Percentiles rank a stretch among this genome's conserved stretches.
Conservation (phyloP, 2,797 vertebrate species). For the Hephaestus fuliginosus region DNA sequence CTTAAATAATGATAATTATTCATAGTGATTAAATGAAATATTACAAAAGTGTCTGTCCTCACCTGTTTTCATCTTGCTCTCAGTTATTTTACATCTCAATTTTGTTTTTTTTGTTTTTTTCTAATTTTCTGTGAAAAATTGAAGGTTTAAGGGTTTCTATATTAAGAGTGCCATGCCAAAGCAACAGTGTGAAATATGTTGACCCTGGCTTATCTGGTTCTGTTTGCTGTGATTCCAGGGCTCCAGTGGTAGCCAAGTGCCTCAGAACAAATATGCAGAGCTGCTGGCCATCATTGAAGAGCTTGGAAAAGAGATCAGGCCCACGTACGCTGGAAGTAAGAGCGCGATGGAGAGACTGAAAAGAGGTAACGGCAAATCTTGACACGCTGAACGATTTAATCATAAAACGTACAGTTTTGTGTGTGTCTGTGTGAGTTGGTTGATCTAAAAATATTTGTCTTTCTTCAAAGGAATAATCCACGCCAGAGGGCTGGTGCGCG, state of each 20-base stretch:
- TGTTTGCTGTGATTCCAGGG: constrained; percentile 81
- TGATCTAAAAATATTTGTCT: background rate
- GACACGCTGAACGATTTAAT: background rate
- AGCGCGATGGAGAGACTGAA: constrained; percentile 99
- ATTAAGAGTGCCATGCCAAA: background rate
- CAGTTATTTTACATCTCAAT: no score
- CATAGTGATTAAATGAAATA: no score
- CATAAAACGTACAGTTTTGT: background rate
- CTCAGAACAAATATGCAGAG: constrained; percentile 99
- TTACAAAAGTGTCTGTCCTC: background rate
- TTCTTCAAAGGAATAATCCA: constrained; percentile 94
- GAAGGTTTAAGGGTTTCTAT: background rate
- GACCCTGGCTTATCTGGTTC: constrained; percentile 6
- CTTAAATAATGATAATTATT: background rate
- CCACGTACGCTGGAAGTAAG: constrained; percentile 98
- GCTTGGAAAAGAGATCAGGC: constrained; percentile 98
- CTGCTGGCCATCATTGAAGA: constrained; percentile 98
- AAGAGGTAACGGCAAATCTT: constrained; percentile 85
- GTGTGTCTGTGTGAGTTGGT: background rate
- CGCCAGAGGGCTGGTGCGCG: constrained; percentile 96
- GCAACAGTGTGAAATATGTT: background rate
- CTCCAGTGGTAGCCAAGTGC: constrained; percentile 93
- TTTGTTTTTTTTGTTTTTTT: no score
- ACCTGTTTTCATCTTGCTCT: background rate
- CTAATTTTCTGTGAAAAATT: no score